A percentile compares a stretch with the other conserved stretches of the same genome.
Evolutionary conservation across 2,888 invertebrate species (phyloP).

Genomic region (Lasioglossum calceatum): DNA sequence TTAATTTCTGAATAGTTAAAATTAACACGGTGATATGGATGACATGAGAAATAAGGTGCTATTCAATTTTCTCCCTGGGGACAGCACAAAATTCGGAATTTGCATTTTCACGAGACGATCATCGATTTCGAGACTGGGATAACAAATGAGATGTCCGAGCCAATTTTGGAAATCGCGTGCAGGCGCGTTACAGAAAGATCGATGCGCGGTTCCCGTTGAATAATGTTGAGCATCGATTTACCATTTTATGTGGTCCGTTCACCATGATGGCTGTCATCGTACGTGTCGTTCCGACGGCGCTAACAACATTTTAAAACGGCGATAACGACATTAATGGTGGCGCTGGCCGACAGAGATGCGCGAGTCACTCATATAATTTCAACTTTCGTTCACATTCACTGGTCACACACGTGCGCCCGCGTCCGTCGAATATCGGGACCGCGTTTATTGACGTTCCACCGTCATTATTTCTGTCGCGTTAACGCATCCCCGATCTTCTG

Average conservation of each 20-base stretch:
- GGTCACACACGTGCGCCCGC: conserved; percentile 18
- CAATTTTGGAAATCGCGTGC: no score
- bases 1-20: neutral
- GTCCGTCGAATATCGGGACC: conserved; percentile 19
- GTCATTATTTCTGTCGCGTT: conserved; percentile 23
- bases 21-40: neutral
- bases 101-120: neutral
- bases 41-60: neutral
- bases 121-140: neutral
- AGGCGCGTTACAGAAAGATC: neutral
- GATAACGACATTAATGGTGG: conserved; percentile 23
- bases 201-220: neutral
- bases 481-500: neutral
- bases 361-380: conserved; percentile 24
- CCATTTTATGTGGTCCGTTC: conserved; percentile 69
- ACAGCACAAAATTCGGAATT: neutral
- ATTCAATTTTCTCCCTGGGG: neutral
- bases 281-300: conserved; percentile 34
- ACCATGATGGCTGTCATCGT: conserved; percentile 64
- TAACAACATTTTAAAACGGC: conserved; percentile 49
- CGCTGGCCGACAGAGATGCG: neutral
- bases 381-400: conserved; percentile 32
- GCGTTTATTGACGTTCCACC: conserved; percentile 8
- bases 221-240: conserved; percentile 54
- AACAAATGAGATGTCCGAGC: neutral